These are phyloP conservation scores for Podarcis cretensis DNA, from an alignment of 2,113 vertebrate species.

Conservation along the genomic window DNA sequence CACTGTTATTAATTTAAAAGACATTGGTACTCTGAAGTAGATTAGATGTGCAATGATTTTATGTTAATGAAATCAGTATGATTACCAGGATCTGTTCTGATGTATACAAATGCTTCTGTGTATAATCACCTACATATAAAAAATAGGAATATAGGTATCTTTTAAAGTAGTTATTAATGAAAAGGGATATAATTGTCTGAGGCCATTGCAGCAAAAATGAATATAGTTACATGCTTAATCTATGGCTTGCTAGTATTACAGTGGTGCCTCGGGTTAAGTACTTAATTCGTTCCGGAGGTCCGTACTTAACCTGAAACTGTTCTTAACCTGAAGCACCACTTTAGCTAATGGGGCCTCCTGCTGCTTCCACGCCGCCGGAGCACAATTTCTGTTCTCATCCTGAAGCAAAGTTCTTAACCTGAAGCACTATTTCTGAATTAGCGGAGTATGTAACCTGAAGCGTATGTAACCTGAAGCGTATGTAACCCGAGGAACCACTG, in stretches of 20 bases:
- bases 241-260: neutral
- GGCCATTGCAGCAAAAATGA: neutral
- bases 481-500: too few species aligned
- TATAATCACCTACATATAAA: neutral
- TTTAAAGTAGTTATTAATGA: conserved; percentile 42
- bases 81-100: conserved; percentile 36
- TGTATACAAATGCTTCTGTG: neutral
- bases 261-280: too few species aligned
- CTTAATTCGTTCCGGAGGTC: too few species aligned
- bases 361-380: too few species aligned
- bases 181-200: conserved; percentile 19
- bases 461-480: too few species aligned
- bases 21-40: conserved; percentile 69
- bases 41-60: conserved; percentile 73
- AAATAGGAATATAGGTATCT: conserved; percentile 32
- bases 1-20: conserved; percentile 77
- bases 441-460: too few species aligned
- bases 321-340: too few species aligned
- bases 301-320: too few species aligned
- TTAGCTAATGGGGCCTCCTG: too few species aligned
- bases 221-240: neutral
- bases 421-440: too few species aligned
- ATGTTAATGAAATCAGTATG: conserved; percentile 72
- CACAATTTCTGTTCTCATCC: too few species aligned
- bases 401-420: too few species aligned